These are phyloP conservation scores for Limnephilus marmoratus DNA, from an alignment of 2,888 invertebrate genomes.

Conservation along the genomic window DNA sequence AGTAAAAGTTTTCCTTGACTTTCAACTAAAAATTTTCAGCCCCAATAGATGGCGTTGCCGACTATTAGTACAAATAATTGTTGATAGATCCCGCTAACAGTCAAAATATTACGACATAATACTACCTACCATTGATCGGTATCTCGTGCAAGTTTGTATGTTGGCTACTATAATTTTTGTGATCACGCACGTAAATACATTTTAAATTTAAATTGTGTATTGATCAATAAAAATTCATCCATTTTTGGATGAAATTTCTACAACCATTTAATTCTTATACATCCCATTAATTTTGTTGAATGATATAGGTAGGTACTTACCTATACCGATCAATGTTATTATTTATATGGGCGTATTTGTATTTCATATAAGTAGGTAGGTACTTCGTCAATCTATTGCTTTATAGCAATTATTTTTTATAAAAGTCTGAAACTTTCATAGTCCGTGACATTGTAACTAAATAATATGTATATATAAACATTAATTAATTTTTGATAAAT, in stretches of 20 bases:
- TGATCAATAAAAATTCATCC: neutral
- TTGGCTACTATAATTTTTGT: neutral
- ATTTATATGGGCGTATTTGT: too few species aligned
- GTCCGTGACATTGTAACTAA: too few species aligned
- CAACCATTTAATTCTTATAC: neutral
- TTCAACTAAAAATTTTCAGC: too few species aligned
- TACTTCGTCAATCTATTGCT: too few species aligned
- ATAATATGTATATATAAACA: too few species aligned
- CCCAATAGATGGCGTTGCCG: constrained; percentile 12
- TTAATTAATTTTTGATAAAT: too few species aligned
- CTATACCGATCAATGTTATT: too few species aligned
- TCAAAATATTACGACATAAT: constrained; percentile 33
- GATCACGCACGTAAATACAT: neutral
- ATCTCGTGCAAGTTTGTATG: neutral
- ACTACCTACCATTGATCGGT: constrained; percentile 30
- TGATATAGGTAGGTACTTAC: too few species aligned
- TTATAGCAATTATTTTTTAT: too few species aligned
- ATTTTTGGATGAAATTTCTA: neutral
- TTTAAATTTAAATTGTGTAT: neutral
- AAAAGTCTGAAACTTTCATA: too few species aligned
- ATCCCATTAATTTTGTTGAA: too few species aligned
- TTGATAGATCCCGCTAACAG: constrained; percentile 34
- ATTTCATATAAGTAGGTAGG: too few species aligned
- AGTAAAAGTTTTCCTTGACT: constrained; percentile 2
- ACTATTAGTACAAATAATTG: neutral